Conservation (phyloP, 2,888 invertebrate genomes). For the Stenotaenia linearis region DNA sequence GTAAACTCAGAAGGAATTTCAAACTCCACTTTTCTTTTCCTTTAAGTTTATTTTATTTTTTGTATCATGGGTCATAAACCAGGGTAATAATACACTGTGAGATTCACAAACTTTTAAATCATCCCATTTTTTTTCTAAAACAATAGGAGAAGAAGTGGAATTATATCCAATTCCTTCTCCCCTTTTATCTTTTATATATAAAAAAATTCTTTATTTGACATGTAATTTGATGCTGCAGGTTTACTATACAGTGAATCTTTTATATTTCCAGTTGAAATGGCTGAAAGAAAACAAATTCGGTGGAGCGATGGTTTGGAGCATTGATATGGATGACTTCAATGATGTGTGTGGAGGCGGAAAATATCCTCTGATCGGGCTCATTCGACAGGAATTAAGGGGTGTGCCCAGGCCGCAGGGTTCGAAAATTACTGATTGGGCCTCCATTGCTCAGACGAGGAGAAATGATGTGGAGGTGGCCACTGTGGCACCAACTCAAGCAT, state of each 20-base stretch:
- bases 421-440: constrained; percentile 80
- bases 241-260: background rate
- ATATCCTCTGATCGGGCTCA: constrained; percentile 82
- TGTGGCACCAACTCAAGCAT: constrained; percentile 60
- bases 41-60: background rate
- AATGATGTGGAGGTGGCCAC: constrained; percentile 28
- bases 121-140: too few species aligned
- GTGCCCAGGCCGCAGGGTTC: constrained; percentile 60
- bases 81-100: background rate
- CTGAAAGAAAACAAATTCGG: constrained; percentile 78
- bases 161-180: too few species aligned
- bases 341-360: constrained; percentile 75
- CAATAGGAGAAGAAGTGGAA: too few species aligned
- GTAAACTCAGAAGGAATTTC: background rate
- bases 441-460: constrained; percentile 54
- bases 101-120: background rate
- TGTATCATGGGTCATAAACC: background rate
- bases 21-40: background rate
- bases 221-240: background rate
- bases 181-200: too few species aligned
- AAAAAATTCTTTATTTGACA: background rate
- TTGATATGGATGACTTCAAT: constrained; percentile 90
- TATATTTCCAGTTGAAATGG: constrained; percentile 65
- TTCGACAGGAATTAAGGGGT: constrained; percentile 82
- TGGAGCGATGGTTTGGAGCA: constrained; percentile 93